Evolutionary conservation across 1,140 invertebrate genomes (phyloP), one percentile per base, ranked within the genome.

Genomic region (Scaptomyza graminum): DNA sequence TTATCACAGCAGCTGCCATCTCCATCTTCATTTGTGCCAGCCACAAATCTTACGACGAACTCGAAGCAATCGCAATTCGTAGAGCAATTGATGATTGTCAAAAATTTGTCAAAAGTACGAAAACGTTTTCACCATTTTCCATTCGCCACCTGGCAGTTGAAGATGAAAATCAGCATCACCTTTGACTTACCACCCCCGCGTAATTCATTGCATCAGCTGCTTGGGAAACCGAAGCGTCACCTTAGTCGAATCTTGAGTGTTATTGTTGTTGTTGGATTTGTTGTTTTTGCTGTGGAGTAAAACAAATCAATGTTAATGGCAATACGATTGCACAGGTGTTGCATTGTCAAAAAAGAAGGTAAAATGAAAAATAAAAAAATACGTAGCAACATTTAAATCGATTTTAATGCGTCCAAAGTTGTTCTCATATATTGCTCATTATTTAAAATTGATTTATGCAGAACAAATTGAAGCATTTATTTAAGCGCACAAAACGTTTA

Each of bases 221-320:
- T 60, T 39, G 57, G 39, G 49, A 47, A 57, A 47, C 44, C 44
- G 34, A 61, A 54, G 55, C 71, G 61, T 51, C 67, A 73, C 74
- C 77, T 68, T 62, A 71, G 39, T 28, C 46, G 51, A 72, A 61
- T 76, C 46, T 43, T 54, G 52, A 46, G 41, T 55, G 25, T 28
- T 28, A n/a, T 55, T 22, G 12, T 15, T 37, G 59, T 6, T 55
- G 25, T 28, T 28, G 7, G 49, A 15, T 8, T 15, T 37, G 59
- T 6, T 41, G 41, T 22, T 15, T 12, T 22, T 55, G 13, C 46
- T 49, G 59, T 34, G 0, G 68, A 51, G 54, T 55, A 43, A 74
- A 83, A 80, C 80, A 88, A 88, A 88, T 88, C 83, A 88, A 51
- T 66, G 63, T 64, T 79, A 88, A 88, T 88, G 76, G 74, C 71